Conservation (phyloP, 2,113 vertebrate genomes). For the Nycticebus coucang region DNA sequence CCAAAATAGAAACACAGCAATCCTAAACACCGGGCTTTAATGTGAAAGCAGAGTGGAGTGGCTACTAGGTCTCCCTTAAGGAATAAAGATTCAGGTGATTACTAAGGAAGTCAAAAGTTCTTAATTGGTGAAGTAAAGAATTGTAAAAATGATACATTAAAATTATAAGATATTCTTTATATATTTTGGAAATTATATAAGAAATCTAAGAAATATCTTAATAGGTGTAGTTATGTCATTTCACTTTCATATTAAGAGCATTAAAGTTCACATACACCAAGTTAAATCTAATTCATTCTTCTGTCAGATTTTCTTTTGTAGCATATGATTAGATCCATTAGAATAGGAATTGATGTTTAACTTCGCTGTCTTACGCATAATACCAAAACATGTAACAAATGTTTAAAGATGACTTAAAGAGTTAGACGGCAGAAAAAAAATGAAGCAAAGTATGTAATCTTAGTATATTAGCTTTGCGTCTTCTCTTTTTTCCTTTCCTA, state of each 20-base stretch:
- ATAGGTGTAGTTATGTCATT: neutral
- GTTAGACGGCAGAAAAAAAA: neutral
- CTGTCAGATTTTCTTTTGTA: conserved; percentile 1
- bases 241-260: conserved; percentile 29
- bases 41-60: neutral
- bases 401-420: conserved; percentile 33
- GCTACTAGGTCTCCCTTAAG: neutral
- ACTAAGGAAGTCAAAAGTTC: conserved; percentile 1
- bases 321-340: neutral
- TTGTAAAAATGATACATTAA: neutral
- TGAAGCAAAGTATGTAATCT: neutral
- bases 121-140: neutral
- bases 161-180: neutral
- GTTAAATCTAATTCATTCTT: conserved; percentile 46
- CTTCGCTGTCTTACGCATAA: neutral
- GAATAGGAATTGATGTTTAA: conserved; percentile 15
- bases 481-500: neutral
- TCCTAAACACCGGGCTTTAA: neutral
- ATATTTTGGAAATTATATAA: neutral
- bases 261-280: neutral
- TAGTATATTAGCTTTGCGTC: neutral
- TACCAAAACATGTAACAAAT: conserved; percentile 2
- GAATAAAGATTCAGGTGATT: neutral
- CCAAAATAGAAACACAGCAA: neutral
- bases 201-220: conserved; percentile 16